Percentiles rank a stretch among this genome's conserved stretches.
phyloP scores from a whole-genome alignment of 2,888 invertebrate genomes.

The Stegophylla sp. region DNA sequence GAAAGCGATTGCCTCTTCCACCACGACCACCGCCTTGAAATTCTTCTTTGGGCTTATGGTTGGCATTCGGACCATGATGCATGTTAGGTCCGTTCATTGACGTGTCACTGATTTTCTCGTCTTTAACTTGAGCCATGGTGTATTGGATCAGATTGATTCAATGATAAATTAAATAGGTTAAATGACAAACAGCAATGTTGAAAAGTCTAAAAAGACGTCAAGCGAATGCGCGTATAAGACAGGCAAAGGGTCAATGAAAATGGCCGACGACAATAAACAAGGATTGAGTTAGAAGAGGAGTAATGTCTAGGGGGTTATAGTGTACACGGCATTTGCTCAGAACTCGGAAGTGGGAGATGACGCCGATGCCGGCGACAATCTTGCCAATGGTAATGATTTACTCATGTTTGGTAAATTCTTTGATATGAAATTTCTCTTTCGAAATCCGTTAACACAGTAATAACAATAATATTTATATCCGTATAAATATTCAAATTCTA shows the following conservation, averaged over 20 bases:
- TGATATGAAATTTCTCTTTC: no score
- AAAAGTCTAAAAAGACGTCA: not conserved
- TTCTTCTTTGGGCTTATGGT: slow-evolving; percentile 47
- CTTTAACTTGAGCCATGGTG: slow-evolving; percentile 46
- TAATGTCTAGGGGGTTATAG: no score
- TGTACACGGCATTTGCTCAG: not conserved
- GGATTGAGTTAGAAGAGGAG: not conserved
- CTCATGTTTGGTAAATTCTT: no score
- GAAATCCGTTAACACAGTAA: no score
- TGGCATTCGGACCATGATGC: slow-evolving; percentile 19
- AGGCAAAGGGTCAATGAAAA: slow-evolving; percentile 20
- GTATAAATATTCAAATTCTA: no score
- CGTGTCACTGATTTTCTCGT: slow-evolving; percentile 32
- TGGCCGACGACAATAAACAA: slow-evolving; percentile 8
- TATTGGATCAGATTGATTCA: no score
- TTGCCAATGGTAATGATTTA: not conserved
- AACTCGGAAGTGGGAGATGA: slow-evolving; percentile 20
- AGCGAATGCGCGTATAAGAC: not conserved
- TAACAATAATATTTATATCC: no score
- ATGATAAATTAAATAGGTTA: not conserved
- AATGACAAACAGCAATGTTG: not conserved
- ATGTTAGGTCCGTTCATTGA: slow-evolving; percentile 36
- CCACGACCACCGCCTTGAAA: slow-evolving; percentile 48
- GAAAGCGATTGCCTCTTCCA: slow-evolving; percentile 49
- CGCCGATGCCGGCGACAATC: slow-evolving; percentile 32